phyloP scores from a whole-genome alignment of 1,140 invertebrate genomes.

The Plutomurus gul region DNA sequence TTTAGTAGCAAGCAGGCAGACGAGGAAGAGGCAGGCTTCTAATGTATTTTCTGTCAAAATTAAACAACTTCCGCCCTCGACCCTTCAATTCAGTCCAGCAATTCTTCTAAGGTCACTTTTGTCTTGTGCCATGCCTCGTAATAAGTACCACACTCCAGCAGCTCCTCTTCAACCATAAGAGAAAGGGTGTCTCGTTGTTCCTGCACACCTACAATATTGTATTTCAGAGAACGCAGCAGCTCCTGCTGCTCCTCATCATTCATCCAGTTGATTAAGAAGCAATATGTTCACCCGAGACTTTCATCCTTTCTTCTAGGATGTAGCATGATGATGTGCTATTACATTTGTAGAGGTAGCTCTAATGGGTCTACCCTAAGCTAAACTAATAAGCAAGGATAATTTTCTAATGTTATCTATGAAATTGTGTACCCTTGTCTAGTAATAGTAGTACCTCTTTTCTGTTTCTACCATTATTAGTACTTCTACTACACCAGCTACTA shows the following conservation, averaged over 20 bases:
- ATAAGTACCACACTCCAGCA: background rate
- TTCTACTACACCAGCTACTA: too few species aligned
- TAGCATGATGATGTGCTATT: too few species aligned
- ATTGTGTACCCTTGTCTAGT: too few species aligned
- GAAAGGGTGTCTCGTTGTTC: too few species aligned
- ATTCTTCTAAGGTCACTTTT: constrained; percentile 5
- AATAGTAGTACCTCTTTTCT: too few species aligned
- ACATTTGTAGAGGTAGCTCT: background rate
- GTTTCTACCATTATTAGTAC: too few species aligned
- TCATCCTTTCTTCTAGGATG: background rate
- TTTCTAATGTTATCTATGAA: too few species aligned
- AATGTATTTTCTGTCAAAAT: background rate
- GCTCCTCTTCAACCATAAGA: too few species aligned
- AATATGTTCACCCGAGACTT: background rate
- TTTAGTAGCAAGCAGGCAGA: background rate
- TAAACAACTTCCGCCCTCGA: background rate
- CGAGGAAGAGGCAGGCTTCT: constrained; percentile 1
- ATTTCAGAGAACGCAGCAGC: background rate
- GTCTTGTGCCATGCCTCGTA: background rate
- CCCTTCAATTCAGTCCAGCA: background rate
- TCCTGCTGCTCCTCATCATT: background rate
- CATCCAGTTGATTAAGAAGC: constrained; percentile 24
- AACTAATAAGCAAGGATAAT: too few species aligned
- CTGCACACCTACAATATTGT: background rate
- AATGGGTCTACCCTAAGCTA: too few species aligned